These are phyloP conservation scores for Macrobrachium rosenbergii DNA, from an alignment of 1,140 invertebrate species.

Conservation along the genomic window DNA sequence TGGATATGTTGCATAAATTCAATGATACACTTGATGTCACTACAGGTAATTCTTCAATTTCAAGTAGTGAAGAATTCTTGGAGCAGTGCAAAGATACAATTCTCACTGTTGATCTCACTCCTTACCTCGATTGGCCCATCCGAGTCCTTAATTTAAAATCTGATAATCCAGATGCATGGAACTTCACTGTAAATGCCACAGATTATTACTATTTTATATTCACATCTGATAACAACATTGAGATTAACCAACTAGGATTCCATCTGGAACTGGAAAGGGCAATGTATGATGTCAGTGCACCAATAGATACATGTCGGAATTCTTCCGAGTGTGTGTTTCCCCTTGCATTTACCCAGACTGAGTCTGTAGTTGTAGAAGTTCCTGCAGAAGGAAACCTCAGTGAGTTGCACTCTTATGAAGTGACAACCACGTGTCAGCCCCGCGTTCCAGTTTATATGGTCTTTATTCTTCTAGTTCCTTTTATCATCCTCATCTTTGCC, in stretches of 20 bases:
- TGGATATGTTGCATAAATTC: conserved; percentile 42
- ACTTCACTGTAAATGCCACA: conserved; percentile 37
- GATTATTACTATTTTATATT: conserved; percentile 65
- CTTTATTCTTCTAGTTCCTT: conserved; percentile 61
- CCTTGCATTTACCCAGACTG: conserved; percentile 52
- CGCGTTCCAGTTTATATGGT: conserved; percentile 62
- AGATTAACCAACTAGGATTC: conserved; percentile 54
- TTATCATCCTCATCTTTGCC: conserved; percentile 63
- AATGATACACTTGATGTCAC: conserved; percentile 51
- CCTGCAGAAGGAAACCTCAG: conserved; percentile 24
- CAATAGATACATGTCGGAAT: conserved; percentile 51
- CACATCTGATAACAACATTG: conserved; percentile 58
- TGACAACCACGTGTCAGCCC: conserved; percentile 61
- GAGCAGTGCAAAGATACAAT: conserved; percentile 53
- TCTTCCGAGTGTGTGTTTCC: conserved; percentile 59
- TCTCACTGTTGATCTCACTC: conserved; percentile 47
- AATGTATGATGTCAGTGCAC: conserved; percentile 48
- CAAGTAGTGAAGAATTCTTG: conserved; percentile 62
- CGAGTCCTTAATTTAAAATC: not conserved
- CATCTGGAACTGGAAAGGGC: conserved; percentile 44
- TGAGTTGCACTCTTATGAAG: conserved; percentile 50
- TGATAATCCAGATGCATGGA: conserved; percentile 16
- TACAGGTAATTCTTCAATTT: conserved; percentile 57
- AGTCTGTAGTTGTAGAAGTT: conserved; percentile 62
- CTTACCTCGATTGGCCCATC: conserved; percentile 38